Evolutionary conservation across 2,888 invertebrate species (phyloP), one percentile per base, ranked within the genome.

Genomic region (Ophonus ardosiacus): DNA sequence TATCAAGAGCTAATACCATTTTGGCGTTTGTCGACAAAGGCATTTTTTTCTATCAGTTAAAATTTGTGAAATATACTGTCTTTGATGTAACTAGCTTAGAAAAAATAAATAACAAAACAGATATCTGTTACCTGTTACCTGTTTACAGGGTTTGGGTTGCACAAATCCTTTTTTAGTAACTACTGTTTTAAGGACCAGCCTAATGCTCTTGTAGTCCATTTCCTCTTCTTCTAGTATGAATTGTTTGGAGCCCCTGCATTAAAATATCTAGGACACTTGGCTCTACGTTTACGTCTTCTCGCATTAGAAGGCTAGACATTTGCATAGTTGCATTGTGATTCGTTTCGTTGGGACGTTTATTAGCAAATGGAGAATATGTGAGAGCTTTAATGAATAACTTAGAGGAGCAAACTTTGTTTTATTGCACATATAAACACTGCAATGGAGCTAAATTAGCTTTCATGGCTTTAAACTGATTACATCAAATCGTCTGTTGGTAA

Each of bases 241-340:
- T 31, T 51, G 43, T 51, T 51, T 51, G 43, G 43, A 10, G 10
- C 1, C 13, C 2, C 43, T 13, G 43, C 13, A 13, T 13, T 51
- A 13, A 31, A 13, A 51, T 51, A 51, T 51, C 43, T 51, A 51
- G 43, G 43, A 6, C 43, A 51, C 43, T 51, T 51, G 43, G 43
- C 10, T 51, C 43, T 51, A 13, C 43, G 43, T 51, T 51, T 51
- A 51, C 43, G 43, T 51, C 43, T 51, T 51, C 10, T 13, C 8
- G 13, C 43, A 51, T 51, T 51, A 51, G 43, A 51, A 51, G 43
- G 43, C 43, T 51, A 51, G 63, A 13, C 24, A 63, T 63, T 63
- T 18, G 18, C 63, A 63, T 63, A 63, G 18, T 63, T 61, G 59
- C 63, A 63, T 18, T 63, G 63, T 63, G 13, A 63, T 63, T 63